These are phyloP conservation scores for Bhutanitis thaidina DNA, from an alignment of 2,888 invertebrate species.

Conservation along the genomic window DNA sequence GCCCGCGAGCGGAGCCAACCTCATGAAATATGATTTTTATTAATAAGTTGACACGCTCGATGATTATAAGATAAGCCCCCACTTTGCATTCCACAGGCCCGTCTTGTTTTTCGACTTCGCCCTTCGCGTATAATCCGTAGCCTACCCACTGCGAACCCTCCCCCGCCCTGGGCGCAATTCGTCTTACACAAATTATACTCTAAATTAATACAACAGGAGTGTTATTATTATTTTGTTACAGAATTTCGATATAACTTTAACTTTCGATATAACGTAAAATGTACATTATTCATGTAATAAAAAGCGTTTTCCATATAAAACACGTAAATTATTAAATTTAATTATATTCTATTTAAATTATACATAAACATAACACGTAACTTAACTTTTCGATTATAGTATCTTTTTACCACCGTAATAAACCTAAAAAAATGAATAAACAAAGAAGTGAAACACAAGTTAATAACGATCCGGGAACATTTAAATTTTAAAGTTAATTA, in stretches of 20 bases:
- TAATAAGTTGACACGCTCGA: conserved; percentile 80
- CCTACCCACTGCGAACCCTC: conserved; percentile 40
- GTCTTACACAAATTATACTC: conserved; percentile 39
- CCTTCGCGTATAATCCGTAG: conserved; percentile 59
- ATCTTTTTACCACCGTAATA: too few species aligned
- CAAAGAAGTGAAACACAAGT: too few species aligned
- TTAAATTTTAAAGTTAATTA: too few species aligned
- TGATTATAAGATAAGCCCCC: conserved; percentile 79
- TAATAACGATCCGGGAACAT: too few species aligned
- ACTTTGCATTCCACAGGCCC: conserved; percentile 75
- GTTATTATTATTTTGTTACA: conserved; percentile 27
- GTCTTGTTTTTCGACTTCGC: conserved; percentile 65
- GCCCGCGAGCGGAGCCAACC: conserved; percentile 43
- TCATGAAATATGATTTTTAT: conserved; percentile 80
- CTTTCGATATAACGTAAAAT: too few species aligned
- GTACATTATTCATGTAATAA: too few species aligned
- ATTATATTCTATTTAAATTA: too few species aligned
- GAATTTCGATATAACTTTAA: conserved; percentile 11
- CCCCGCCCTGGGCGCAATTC: conserved; percentile 29
- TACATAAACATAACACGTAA: too few species aligned
- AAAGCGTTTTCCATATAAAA: too few species aligned
- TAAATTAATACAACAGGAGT: conserved; percentile 25
- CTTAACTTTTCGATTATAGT: too few species aligned
- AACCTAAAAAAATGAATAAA: too few species aligned
- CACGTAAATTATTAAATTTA: too few species aligned